Conservation (phyloP, 1,140 invertebrate species). For the Sitobion miscanthi region DNA sequence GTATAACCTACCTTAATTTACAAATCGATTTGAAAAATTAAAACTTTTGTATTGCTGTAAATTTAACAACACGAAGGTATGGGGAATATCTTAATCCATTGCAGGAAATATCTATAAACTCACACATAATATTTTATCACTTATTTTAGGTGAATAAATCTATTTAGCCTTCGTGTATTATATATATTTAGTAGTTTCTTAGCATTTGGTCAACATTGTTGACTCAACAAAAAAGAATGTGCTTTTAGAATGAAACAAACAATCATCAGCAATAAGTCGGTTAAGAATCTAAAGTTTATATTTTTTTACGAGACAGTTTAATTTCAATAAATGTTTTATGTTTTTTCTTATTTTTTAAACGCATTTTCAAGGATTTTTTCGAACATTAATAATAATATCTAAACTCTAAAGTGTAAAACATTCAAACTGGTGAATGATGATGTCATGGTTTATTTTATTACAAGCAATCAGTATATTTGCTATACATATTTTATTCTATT, state of each 20-base stretch:
- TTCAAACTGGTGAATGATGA: not conserved
- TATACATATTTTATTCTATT: not conserved
- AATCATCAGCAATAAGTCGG: not conserved
- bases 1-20: too few relatives aligned
- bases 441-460: not conserved
- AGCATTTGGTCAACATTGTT: not conserved
- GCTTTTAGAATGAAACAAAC: not conserved
- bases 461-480: not conserved
- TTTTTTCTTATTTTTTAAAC: constrained; percentile 9
- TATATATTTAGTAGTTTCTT: not conserved
- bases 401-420: not conserved
- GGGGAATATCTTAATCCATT: not conserved
- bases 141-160: not conserved
- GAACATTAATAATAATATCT: constrained; percentile 23
- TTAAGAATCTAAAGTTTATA: not conserved
- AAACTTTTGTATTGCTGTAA: not conserved
- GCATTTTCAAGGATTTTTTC: constrained; percentile 38
- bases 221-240: not conserved
- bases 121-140: too few relatives aligned
- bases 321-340: constrained; percentile 39
- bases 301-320: constrained; percentile 9
- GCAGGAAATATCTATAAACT: not conserved
- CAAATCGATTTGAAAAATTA: not conserved
- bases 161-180: not conserved
- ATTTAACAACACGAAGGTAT: not conserved